Percentiles rank a stretch among this genome's conserved stretches.
These are phyloP conservation scores for Xylocopa sonorina DNA, from an alignment of 1,140 invertebrate species.

Conservation along the genomic window DNA sequence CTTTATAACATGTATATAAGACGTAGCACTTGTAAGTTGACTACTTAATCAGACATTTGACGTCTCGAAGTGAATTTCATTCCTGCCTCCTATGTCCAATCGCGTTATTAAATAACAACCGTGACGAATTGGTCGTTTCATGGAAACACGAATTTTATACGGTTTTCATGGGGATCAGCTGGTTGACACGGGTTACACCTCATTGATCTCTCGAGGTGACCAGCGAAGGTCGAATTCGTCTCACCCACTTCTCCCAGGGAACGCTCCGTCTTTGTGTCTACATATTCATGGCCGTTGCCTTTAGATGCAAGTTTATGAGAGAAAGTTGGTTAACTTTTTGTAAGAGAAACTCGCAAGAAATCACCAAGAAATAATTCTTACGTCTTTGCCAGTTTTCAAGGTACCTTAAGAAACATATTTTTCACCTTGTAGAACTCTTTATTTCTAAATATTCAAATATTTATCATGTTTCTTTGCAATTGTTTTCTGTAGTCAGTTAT, in stretches of 20 bases:
- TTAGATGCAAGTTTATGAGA: too few species aligned
- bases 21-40: background rate
- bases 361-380: too few species aligned
- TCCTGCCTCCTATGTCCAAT: background rate
- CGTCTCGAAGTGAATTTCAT: background rate
- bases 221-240: conserved; percentile 43
- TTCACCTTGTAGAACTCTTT: too few species aligned
- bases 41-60: background rate
- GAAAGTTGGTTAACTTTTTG: too few species aligned
- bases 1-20: background rate
- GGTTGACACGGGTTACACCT: background rate
- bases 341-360: too few species aligned
- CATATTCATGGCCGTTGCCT: too few species aligned
- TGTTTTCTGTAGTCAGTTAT: too few species aligned
- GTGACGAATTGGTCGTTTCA: background rate
- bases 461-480: too few species aligned
- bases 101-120: background rate
- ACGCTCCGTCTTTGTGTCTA: conserved; percentile 47
- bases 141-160: conserved; percentile 24
- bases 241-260: conserved; percentile 40
- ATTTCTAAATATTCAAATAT: too few species aligned
- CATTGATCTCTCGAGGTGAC: conserved; percentile 29
- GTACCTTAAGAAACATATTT: too few species aligned
- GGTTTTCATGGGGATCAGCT: conserved; percentile 21
- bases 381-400: too few species aligned